Conservation (phyloP, 2,113 vertebrate species). For the Pavo muticus region DNA sequence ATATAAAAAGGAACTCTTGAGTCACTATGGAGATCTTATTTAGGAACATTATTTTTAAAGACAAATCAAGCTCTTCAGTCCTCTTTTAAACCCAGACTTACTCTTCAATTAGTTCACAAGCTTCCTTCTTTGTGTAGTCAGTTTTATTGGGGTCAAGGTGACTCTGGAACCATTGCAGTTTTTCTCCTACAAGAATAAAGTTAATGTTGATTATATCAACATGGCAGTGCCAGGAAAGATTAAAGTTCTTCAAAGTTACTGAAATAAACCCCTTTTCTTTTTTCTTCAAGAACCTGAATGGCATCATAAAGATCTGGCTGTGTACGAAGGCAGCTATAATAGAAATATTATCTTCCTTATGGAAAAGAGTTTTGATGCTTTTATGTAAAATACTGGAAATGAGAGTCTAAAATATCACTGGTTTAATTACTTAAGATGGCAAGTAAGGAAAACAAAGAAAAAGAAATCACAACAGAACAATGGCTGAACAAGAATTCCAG, state of each 20-base stretch:
- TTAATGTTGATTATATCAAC: background rate
- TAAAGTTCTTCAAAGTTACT: background rate
- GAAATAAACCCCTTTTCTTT: background rate
- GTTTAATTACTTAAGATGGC: background rate
- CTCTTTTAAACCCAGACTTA: constrained; percentile 60
- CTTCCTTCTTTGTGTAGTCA: constrained; percentile 87
- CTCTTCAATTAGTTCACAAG: constrained; percentile 91
- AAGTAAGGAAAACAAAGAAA: background rate
- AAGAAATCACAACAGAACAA: background rate
- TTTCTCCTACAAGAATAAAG: constrained; percentile 86
- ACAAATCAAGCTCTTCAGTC: background rate
- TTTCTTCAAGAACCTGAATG: background rate
- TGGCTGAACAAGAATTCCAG: background rate
- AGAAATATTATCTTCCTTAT: background rate
- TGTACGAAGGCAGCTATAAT: background rate
- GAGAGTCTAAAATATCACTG: background rate
- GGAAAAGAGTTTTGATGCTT: background rate
- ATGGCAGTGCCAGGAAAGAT: background rate
- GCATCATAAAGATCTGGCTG: background rate
- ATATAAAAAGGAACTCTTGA: background rate
- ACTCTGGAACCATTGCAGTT: constrained; percentile 93
- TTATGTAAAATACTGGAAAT: background rate
- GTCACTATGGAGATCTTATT: background rate
- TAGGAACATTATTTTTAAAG: background rate
- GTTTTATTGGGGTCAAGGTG: constrained; percentile 86